Conservation (phyloP, 2,888 invertebrate genomes). For the Drosophila paracracens region DNA sequence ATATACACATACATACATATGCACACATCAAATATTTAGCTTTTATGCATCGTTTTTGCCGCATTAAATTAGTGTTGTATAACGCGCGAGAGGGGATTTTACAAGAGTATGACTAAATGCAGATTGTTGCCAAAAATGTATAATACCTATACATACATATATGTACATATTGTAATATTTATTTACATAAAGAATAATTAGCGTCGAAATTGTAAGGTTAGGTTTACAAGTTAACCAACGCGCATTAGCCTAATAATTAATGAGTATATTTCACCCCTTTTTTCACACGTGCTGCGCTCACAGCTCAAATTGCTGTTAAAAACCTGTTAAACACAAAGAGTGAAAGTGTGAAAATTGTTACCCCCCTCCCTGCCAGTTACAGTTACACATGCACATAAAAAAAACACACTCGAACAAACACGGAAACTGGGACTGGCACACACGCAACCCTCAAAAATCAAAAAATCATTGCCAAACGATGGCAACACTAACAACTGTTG, state of each 20-base stretch:
- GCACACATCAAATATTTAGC: conserved; percentile 70
- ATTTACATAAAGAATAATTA: conserved; percentile 9
- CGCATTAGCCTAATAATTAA: conserved; percentile 39
- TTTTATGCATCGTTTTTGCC: conserved; percentile 66
- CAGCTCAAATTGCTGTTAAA: conserved; percentile 59
- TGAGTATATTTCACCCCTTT: conserved; percentile 41
- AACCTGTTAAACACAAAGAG: conserved; percentile 75
- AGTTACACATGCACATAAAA: conserved; percentile 13
- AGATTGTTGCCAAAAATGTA: conserved; percentile 60
- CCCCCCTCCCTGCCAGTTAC: background rate
- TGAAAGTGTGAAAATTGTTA: conserved; percentile 76
- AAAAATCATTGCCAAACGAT: conserved; percentile 75
- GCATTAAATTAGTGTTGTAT: conserved; percentile 75
- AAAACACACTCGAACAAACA: conserved; percentile 25
- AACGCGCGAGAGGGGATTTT: conserved; percentile 49
- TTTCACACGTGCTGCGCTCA: conserved; percentile 44
- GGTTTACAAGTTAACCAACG: conserved; percentile 16
- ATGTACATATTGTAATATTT: conserved; percentile 9
- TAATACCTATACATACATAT: conserved; percentile 12
- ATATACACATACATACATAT: conserved; percentile 35
- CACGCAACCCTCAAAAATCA: conserved; percentile 70
- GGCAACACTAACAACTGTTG: conserved; percentile 64
- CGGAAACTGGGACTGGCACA: conserved; percentile 43
- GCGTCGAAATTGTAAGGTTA: conserved; percentile 36
- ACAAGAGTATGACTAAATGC: conserved; percentile 19